Conservation (phyloP, 2,797 vertebrate genomes). For the Enteromius thamalakanensis region DNA sequence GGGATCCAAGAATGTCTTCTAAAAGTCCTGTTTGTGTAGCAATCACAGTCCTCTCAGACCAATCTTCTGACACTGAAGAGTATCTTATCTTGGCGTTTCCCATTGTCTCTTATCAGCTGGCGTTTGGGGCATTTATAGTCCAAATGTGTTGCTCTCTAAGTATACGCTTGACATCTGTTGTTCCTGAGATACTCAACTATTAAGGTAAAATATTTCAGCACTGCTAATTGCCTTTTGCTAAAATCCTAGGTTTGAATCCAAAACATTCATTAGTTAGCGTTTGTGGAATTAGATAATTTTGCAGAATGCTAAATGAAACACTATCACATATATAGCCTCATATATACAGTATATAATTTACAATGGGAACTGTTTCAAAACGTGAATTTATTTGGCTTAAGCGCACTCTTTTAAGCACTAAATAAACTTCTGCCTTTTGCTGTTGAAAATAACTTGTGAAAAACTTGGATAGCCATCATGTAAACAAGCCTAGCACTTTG, state of each 20-base stretch:
- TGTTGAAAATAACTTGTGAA: slow-evolving; percentile 68
- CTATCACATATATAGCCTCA: not conserved
- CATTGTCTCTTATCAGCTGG: slow-evolving; percentile 68
- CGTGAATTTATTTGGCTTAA: slow-evolving; percentile 66
- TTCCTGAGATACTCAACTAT: not conserved
- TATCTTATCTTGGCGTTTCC: slow-evolving; percentile 64
- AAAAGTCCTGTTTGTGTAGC: slow-evolving; percentile 43
- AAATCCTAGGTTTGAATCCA: not conserved
- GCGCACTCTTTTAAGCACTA: slow-evolving; percentile 56
- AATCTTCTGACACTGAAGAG: slow-evolving; percentile 45
- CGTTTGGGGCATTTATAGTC: slow-evolving; percentile 56
- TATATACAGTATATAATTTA: slow-evolving; percentile 1
- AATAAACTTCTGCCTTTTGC: slow-evolving; percentile 60
- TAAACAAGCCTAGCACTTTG: slow-evolving; percentile 69
- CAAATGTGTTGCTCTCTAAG: slow-evolving; percentile 62
- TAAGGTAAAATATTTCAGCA: not conserved
- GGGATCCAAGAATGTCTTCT: not conserved
- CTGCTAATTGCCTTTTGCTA: not conserved
- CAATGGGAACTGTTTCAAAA: slow-evolving; percentile 42
- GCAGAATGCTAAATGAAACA: too few species aligned
- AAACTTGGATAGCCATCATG: slow-evolving; percentile 72
- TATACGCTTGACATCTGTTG: not conserved
- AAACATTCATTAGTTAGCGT: not conserved
- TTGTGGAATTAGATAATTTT: not conserved
- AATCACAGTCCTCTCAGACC: slow-evolving; percentile 50